Evolutionary conservation across 2,797 vertebrate genomes (phyloP), one percentile per base, ranked within the genome.

Genomic region (Cercopithecus neglectus): DNA sequence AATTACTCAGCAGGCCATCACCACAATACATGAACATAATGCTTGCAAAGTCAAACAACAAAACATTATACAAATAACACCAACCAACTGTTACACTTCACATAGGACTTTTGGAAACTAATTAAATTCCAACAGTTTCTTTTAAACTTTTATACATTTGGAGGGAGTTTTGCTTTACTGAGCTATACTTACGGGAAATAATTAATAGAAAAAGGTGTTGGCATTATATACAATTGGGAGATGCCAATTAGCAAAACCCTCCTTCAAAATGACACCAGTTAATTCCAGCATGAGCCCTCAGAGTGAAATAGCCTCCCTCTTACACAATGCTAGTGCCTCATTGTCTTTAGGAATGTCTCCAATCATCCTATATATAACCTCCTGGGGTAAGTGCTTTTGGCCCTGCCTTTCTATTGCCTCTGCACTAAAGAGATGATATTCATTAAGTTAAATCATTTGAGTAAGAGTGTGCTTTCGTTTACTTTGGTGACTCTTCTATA

Each of bases 1-100:
- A 98, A 96, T 98, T 98, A 98, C 98, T 98, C 98, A 98, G 98
- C 98, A 97, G 97, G 98, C 97, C 98, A 89, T 61, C 97, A 87
- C 97, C 96, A 98, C 98, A 98, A 98, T 98, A 94, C 93, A 72
- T 13, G 95, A 98, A 87, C 96, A 97, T 93, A 98, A 98, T 96
- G 98, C 97, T 93, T 85, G 80, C 92, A 98, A 96, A 36, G 44
- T 98, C 95, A 96, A 97, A 96, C 88, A 89, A 98, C 96, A 94
- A 97, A 97, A 96, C 92, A 82, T 82, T 82, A 48, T 87, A 92
- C 92, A 96, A 98, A 93, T 91, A 97, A 96, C 85, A 97, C 93
- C n/a, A 94, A 97, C 91, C 94, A 97, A 92, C 93, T 97, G 79
- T 70, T 95, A 86, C 2, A 59, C 78, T 95, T 97, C 85, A 97